Percentiles rank a stretch among this genome's conserved stretches.
These are phyloP conservation scores for Acomys russatus DNA, from an alignment of 2,797 vertebrate species.

Conservation along the genomic window DNA sequence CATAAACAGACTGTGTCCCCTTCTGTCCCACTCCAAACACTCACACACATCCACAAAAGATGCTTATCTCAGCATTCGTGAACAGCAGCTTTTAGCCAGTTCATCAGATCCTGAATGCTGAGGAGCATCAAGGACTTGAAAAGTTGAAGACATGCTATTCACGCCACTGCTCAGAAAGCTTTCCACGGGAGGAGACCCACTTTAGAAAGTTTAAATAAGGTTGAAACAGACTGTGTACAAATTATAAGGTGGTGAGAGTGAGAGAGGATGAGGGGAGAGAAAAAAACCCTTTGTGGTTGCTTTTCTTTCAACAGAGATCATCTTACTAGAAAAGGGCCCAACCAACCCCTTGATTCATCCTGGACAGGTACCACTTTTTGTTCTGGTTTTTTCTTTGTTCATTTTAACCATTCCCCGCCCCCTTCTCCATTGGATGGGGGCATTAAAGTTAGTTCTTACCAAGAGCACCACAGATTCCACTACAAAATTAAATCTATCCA, in stretches of 20 bases:
- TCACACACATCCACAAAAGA: conserved; percentile 10
- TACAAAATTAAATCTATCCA: conserved; percentile 8
- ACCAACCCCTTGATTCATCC: conserved; percentile 83
- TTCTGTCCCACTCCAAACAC: neutral
- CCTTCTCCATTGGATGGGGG: neutral
- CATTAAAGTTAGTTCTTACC: conserved; percentile 47
- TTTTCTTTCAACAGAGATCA: conserved; percentile 86
- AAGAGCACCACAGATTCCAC: neutral
- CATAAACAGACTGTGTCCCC: neutral
- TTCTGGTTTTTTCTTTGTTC: conserved; percentile 41
- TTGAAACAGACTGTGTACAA: conserved; percentile 77
- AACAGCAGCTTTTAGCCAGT: neutral
- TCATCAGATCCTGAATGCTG: neutral
- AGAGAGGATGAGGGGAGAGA: neutral
- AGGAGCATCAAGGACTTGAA: conserved; percentile 59
- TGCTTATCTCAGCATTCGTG: neutral
- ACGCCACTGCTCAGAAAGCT: conserved; percentile 81
- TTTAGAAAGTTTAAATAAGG: conserved; percentile 87
- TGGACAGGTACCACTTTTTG: conserved; percentile 73
- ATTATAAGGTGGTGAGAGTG: conserved; percentile 60
- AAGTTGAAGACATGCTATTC: conserved; percentile 85
- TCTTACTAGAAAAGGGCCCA: conserved; percentile 90
- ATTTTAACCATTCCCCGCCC: conserved; percentile 44
- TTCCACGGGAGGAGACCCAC: conserved; percentile 85
- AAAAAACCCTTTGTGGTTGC: conserved; percentile 84